These are phyloP conservation scores for Typhlomys cinereus DNA, from an alignment of 2,113 vertebrate genomes.

Conservation along the genomic window DNA sequence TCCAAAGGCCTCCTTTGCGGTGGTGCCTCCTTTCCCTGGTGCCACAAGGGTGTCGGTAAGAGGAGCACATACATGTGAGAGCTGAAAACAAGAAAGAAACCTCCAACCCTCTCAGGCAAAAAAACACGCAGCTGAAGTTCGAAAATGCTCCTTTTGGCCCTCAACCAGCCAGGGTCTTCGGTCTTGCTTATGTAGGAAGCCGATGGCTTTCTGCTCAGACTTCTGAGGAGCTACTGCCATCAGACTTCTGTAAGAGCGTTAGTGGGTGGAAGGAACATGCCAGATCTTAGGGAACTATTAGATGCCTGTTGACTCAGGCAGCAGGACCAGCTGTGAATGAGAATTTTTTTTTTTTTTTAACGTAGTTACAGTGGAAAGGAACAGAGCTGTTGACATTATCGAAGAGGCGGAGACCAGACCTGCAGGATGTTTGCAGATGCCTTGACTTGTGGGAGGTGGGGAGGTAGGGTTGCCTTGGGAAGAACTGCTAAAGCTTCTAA, in stretches of 20 bases:
- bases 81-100: background rate
- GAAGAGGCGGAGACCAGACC: background rate
- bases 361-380: conserved; percentile 6
- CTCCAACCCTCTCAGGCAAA: conserved; percentile 15
- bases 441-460: background rate
- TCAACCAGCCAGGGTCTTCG: background rate
- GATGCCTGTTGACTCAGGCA: conserved; percentile 42
- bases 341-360: conserved; percentile 32
- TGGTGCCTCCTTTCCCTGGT: conserved; percentile 30
- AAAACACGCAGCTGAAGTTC: background rate
- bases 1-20: background rate
- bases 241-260: background rate
- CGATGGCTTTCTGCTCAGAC: background rate
- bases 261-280: background rate
- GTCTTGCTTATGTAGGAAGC: conserved; percentile 32
- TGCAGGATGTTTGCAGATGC: conserved; percentile 27
- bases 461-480: background rate
- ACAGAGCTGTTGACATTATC: background rate
- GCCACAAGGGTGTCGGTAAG: background rate
- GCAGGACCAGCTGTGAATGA: conserved; percentile 51
- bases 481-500: conserved; percentile 14
- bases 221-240: background rate
- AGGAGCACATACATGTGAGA: background rate
- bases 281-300: conserved; percentile 12
- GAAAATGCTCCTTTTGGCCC: conserved; percentile 27